Evolutionary conservation across 2,113 vertebrate genomes (phyloP).

Genomic region (Canis aureus): DNA sequence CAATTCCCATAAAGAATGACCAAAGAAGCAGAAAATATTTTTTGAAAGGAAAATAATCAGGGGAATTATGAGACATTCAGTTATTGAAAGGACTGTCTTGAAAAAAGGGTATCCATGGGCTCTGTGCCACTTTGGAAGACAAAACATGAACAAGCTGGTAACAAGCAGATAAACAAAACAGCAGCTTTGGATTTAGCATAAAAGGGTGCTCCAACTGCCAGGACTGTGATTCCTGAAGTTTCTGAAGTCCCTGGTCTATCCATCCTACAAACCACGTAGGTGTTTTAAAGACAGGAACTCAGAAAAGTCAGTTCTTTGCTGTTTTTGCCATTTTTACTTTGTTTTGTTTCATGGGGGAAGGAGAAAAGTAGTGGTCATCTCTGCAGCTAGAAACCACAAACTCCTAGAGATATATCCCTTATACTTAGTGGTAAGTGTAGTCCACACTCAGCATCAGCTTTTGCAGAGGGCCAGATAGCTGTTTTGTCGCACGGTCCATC

Average conservation of each 20-base stretch:
- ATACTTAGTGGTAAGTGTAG: background rate
- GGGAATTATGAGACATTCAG: background rate
- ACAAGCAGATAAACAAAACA: background rate
- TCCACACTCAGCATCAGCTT: background rate
- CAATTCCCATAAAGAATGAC: background rate
- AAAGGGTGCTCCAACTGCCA: background rate
- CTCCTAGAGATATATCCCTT: background rate
- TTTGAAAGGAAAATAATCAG: background rate
- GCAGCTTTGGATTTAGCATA: background rate
- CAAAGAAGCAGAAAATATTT: background rate
- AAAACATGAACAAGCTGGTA: background rate
- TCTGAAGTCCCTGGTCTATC: background rate
- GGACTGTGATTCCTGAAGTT: background rate
- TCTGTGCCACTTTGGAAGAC: background rate
- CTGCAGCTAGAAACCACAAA: background rate
- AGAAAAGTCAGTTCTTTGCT: background rate
- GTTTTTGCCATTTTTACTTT: background rate
- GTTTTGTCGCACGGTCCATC: fast-evolving
- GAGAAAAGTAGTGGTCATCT: background rate
- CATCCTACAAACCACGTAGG: background rate
- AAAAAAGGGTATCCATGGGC: background rate
- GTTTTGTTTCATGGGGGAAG: background rate
- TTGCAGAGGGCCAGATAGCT: background rate
- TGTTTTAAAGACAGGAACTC: background rate
- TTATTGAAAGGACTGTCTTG: background rate